Base-by-base conservation (phyloP, 2,888 invertebrate species). In the Psococerastis gibbosa region DNA sequence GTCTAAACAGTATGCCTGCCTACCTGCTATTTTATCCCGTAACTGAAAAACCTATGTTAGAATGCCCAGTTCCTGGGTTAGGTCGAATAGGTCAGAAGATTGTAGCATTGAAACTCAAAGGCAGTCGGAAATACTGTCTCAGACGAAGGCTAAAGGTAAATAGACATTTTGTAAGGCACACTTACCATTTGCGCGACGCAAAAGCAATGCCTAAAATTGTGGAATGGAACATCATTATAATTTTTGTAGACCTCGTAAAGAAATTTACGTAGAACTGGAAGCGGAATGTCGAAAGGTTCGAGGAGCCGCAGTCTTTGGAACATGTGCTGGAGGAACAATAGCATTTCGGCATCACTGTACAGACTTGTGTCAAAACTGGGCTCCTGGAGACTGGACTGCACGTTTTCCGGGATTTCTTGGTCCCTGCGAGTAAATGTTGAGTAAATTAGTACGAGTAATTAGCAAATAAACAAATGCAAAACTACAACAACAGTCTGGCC, bases 151-250 rank as follows among this genome's bases (percentile, higher is more conserved):
- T n/a, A n/a, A n/a, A n/a, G n/a, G n/a, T n/a, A n/a, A n/a, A n/a
- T n/a, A n/a, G 9, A 3, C 6, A 17, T 41, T n/a, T 23, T 15
- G 2, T 2, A 3, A 41, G 17, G 8, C 32, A 31, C 54, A 67
- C 67, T 67, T 63, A 81, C 83, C 83, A 84, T 84, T 67, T 84
- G 84, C 47, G 83, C 74, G 50, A 84, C 84, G 65, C 83, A 83
- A 63, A 84, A 84, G 61, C 81, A 82, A 58, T 84, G 84, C 51
- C 82, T 70, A 63, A 84, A 84, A 65, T 84, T 84, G 62, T 84
- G 84, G 64, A 84, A 84, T 48, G 83, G 83, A 57, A 84, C 83
- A 62, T 81, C 81, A 63, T 83, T 78, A 67, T 84, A 84, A 60
- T 78, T 76, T 60, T 78, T 78, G 63, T 78, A 80, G 52, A 77